Evolutionary conservation across 2,888 invertebrate genomes (phyloP).

Genomic region (Ptilodon capucinus): DNA sequence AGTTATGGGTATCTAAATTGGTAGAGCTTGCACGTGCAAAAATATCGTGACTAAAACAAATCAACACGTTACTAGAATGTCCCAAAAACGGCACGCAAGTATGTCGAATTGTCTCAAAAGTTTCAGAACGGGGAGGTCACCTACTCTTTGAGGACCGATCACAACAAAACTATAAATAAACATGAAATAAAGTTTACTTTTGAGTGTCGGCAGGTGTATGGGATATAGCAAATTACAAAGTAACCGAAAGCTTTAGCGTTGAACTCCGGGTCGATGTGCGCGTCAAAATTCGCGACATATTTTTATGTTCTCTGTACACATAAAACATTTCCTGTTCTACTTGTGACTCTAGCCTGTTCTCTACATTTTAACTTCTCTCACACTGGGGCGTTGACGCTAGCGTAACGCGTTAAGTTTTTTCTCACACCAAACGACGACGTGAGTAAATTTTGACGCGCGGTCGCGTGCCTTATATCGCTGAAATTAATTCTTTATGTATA

Average conservation of each 20-base stretch:
- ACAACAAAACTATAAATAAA: not conserved
- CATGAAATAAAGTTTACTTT: conserved; percentile 9
- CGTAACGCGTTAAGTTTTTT: too few relatives aligned
- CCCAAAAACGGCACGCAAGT: conserved; percentile 14
- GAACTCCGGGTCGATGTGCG: too few relatives aligned
- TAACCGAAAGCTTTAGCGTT: conserved; percentile 30
- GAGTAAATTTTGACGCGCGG: too few relatives aligned
- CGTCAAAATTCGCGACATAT: too few relatives aligned
- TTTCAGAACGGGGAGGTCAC: conserved; percentile 23
- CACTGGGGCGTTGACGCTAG: too few relatives aligned
- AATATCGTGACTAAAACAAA: conserved; percentile 14
- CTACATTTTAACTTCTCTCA: too few relatives aligned
- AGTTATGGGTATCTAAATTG: not conserved
- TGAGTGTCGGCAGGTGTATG: conserved; percentile 5
- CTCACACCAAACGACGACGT: too few relatives aligned
- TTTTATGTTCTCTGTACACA: too few relatives aligned
- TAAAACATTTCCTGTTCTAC: too few relatives aligned
- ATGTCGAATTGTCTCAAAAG: conserved; percentile 28
- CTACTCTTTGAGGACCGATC: conserved; percentile 3
- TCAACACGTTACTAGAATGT: not conserved
- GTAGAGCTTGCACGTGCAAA: not conserved
- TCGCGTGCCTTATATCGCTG: too few relatives aligned
- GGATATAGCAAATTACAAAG: conserved; percentile 11
- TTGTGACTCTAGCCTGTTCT: too few relatives aligned
- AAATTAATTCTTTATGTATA: too few relatives aligned